phyloP scores from a whole-genome alignment of 2,888 invertebrate species.

The Nomada ferruginata region DNA sequence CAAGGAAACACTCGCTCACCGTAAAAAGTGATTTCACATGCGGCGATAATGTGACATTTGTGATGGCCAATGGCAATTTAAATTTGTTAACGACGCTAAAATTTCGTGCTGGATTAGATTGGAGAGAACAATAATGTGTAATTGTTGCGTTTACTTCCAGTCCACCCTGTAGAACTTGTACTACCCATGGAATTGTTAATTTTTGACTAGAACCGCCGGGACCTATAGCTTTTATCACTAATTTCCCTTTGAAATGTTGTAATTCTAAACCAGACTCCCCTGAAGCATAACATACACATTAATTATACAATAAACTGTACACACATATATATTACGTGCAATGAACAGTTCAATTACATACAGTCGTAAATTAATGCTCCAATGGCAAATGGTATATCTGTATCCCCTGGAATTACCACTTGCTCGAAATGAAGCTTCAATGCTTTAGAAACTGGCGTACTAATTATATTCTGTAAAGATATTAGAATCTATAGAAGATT shows the following conservation, averaged over 20 bases:
- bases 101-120: constrained; percentile 84
- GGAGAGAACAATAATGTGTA: constrained; percentile 84
- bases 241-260: constrained; percentile 86
- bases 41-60: constrained; percentile 88
- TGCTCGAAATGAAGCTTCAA: constrained; percentile 89
- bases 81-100: constrained; percentile 90
- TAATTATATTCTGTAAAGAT: constrained; percentile 85
- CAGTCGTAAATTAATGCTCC: constrained; percentile 90
- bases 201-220: constrained; percentile 82
- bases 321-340: background rate
- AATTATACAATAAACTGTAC: background rate
- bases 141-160: constrained; percentile 86
- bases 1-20: constrained; percentile 83
- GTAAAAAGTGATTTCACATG: constrained; percentile 87
- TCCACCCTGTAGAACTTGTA: constrained; percentile 87
- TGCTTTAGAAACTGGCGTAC: constrained; percentile 88
- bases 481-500: background rate
- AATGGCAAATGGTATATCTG: constrained; percentile 87
- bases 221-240: constrained; percentile 85
- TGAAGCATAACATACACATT: constrained; percentile 74
- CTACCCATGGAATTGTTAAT: constrained; percentile 88
- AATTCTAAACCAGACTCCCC: constrained; percentile 86
- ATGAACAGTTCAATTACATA: constrained; percentile 76
- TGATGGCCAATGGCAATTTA: constrained; percentile 89
- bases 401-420: constrained; percentile 88